Base-by-base conservation (phyloP, 2,888 invertebrate species). In the Artemia sinica region DNA sequence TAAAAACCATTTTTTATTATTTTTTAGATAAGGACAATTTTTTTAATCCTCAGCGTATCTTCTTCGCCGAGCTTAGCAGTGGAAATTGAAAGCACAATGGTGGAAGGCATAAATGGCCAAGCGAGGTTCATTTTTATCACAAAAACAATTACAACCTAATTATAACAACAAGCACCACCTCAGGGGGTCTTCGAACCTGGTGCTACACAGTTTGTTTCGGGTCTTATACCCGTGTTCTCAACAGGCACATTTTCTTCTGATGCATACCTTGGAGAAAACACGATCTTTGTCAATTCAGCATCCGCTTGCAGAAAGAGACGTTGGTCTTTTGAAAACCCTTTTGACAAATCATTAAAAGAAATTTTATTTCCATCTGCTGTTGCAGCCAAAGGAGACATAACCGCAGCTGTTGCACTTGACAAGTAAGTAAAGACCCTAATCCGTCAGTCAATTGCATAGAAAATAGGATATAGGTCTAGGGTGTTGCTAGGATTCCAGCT, bases 271-370 rank as follows among this genome's bases (percentile, higher is more conserved):
- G 28, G 14, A 18, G 28, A n/a, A 9, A 58, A n/a, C 11, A 58
- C 63, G 8, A 58, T 58, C 10, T 18, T 28, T 28, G 28, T 58
- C 63, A 58, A 28, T 58, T n/a, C 63, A n/a, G 28, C 28, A 9
- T 28, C 63, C 1, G 28, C n/a, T 28, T 58, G 63, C 63, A 58
- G 63, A 58, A 58, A 58, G 63, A 58, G 63, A 58, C 63, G 63
- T 9, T 58, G 63, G 63, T n/a, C 63, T 58, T 18, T 58, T 58
- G 63, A 58, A 28, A 28, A 58, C 28, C 63, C 63, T 2, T 18
- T 58, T 58, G 63, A 58, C 9, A 28, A 28, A n/a, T 58, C 63
- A n/a, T 8, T 58, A 8, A 8, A 58, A 8, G 63, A 28, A 58
- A 58, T 58, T 58, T 8, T 28, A 28, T n/a, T 8, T 18, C 28